Evolutionary conservation across 2,797 vertebrate genomes (phyloP), one percentile per base, ranked within the genome.

Genomic region (Lutra lutra): DNA sequence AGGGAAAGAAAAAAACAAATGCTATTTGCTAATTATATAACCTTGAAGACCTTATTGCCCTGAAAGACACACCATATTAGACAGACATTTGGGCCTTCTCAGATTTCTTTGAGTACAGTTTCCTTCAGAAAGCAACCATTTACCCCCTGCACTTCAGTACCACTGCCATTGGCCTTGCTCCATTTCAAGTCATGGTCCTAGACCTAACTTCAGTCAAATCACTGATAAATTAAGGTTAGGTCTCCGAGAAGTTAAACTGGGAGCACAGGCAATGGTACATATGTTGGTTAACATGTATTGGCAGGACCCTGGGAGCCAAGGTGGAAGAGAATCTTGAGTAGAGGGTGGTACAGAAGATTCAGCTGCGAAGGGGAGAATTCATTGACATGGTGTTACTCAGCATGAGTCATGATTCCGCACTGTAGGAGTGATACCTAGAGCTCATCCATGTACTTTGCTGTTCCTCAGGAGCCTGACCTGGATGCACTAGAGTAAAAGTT

Each of bases 1-100:
- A 94, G 25, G 21, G 20, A 80, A 87, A 77, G 7, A 15, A 51
- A 90, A 90, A 40, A 58, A 14, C 51, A 78, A 89, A 93, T 77
- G 54, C 15, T 51, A 1, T 0, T 68, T 48, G 15, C n/a, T 58
- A 89, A 62, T 62, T 84, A 29, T n/a, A 18, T 23, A 93, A 77
- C 40, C 25, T 70, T 70, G 35, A 92, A 77, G 48, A 58, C 4
- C 0, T 86, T 80, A 51, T 56, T 96, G 18, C 20, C 25, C 10
- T 66, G 43, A 89, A 88, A 77, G 11, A 43, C 84, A 58, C 80
- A 25, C 27, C 86, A 2, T 25, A 17, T 79, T n/a, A 91, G 43
- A 58, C 25, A 82, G 68, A 86, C 20, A 43, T 56, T 89, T 29
- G 40, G 48, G 11, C 7, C 25, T 82, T 68, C 46, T 66, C 10